Base-by-base conservation (phyloP, 2,888 invertebrate species). In the Stenodera caucasica region DNA sequence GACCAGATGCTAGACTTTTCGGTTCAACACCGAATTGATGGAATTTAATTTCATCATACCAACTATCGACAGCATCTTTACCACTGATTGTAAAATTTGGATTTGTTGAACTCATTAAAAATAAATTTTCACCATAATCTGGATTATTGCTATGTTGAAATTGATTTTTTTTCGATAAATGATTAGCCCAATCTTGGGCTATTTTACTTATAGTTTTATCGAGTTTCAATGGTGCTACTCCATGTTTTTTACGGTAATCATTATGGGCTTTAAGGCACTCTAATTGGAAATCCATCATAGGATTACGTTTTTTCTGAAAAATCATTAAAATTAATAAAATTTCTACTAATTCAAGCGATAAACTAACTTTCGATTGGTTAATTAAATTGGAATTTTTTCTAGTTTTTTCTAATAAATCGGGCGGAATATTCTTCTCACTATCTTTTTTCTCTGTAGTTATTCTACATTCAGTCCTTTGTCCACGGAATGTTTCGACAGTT, bases 41-140 rank as follows among this genome's bases (percentile, higher is more conserved):
- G 37, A 88, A 84, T 71, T 88, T 88, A 57, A 87, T 88, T 80
- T 91, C 91, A 35, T 85, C 86, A 77, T 92, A 92, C 92, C 91
- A 92, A 76, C 86, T 87, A 2, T 89, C 86, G 4, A 90, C 84
- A 14, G 90, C 88, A 70, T 90, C 89, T 67, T 84, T 83, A 14
- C 90, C 89, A 52, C 84, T 84, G 12, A 90, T 84, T 64, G 84
- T 83, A n/a, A 85, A 81, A 67, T 85, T 85, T 1, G 88, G 84
- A 71, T 89, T 86, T 8, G 87, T 83, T 51, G 89, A 86, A 82
- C 88, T 88, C 61, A 89, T 85, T 58, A 87, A 86, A 74, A 87
- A 91, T 53, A 91, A 84, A 74, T 88, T 91, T 78, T 91, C 91
- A 12, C 80, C 81, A 65, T 86, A 86, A 61, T 85, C 84, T 60